These are phyloP conservation scores for Holothuria glaberrima DNA, from an alignment of 35 echinoderm and acorn worm genomes.

Conservation along the genomic window DNA sequence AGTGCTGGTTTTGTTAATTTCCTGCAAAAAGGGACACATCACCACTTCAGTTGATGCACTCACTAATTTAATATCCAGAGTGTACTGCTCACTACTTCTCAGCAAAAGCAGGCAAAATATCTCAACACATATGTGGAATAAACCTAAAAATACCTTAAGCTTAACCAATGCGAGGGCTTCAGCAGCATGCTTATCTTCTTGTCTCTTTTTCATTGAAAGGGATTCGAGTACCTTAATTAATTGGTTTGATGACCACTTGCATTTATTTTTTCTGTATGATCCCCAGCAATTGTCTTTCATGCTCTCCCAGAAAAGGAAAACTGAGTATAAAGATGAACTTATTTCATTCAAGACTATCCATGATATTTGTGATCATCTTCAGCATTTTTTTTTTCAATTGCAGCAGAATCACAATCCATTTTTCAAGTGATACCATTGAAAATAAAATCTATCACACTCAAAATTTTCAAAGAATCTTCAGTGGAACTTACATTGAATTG, in stretches of 20 bases:
- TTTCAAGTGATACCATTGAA: background rate
- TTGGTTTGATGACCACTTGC: background rate
- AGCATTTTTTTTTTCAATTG: background rate
- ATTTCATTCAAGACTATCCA: background rate
- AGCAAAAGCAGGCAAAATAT: background rate
- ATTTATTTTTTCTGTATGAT: background rate
- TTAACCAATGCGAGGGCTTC: background rate
- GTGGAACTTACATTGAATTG: background rate
- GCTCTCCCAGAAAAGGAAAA: background rate
- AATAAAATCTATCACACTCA: background rate
- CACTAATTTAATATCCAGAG: background rate
- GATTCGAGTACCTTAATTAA: background rate
- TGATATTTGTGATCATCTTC: background rate
- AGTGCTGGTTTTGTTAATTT: conserved; percentile 9
- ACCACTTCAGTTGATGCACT: background rate
- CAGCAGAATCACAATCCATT: background rate
- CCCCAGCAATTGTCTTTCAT: background rate
- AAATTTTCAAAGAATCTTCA: background rate
- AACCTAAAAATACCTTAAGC: background rate
- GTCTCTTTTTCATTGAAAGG: background rate
- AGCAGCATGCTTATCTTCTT: background rate
- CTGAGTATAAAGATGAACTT: background rate
- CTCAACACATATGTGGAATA: background rate
- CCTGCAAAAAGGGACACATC: background rate
- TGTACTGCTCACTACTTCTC: background rate